A percentile compares a stretch with the other conserved stretches of the same genome.
Conservation (phyloP, 2,113 vertebrate species). For the Passer montanus region DNA sequence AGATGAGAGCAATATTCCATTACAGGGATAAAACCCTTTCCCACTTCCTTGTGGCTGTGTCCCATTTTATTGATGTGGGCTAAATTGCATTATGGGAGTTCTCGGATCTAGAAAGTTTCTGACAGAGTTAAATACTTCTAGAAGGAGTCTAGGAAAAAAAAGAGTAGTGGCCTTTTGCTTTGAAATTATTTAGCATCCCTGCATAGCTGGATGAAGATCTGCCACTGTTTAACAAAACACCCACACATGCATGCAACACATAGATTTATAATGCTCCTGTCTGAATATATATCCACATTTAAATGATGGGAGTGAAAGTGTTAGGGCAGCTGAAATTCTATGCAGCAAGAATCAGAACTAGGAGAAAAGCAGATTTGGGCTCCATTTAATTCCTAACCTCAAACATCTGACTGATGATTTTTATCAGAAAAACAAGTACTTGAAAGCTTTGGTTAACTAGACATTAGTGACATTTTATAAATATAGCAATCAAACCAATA, state of each 20-base stretch:
- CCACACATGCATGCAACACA: background rate
- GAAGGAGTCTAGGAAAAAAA: background rate
- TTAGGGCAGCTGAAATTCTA: background rate
- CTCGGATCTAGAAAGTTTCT: background rate
- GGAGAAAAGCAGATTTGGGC: background rate
- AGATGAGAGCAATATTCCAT: background rate
- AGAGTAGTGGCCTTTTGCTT: background rate
- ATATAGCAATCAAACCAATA: background rate
- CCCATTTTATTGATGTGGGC: background rate
- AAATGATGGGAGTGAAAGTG: background rate
- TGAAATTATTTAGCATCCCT: conserved; percentile 8
- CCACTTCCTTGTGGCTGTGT: background rate
- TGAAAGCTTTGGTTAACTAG: background rate
- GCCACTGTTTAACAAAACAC: conserved; percentile 1
- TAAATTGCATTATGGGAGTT: background rate
- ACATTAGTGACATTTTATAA: background rate
- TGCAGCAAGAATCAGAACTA: background rate
- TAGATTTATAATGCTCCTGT: background rate
- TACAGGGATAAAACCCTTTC: background rate
- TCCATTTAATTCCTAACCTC: background rate
- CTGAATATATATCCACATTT: conserved; percentile 14
- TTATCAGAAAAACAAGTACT: background rate
- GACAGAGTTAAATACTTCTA: conserved; percentile 12
- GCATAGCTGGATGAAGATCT: background rate
- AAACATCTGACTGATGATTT: background rate